phyloP scores from a whole-genome alignment of 2,888 invertebrate genomes.

The Antheraea assamensis region DNA sequence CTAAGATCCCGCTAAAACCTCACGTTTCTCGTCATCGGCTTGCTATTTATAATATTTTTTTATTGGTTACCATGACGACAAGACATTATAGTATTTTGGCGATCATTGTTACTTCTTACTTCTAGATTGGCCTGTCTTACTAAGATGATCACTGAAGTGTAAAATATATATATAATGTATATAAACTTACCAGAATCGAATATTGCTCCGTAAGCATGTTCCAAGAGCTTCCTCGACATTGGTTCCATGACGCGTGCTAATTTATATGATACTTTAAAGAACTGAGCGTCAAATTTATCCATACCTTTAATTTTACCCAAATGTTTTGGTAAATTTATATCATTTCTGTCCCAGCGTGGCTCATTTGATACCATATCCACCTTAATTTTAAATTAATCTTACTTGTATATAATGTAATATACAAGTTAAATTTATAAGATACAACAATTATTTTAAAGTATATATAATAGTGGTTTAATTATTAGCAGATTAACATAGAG shows the following conservation, averaged over 20 bases:
- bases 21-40: no score
- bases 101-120: neutral
- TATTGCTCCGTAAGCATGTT: slow-evolving; percentile 86
- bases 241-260: slow-evolving; percentile 86
- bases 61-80: neutral
- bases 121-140: neutral
- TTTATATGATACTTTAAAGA: slow-evolving; percentile 85
- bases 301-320: slow-evolving; percentile 84
- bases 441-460: neutral
- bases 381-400: slow-evolving; percentile 39
- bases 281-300: slow-evolving; percentile 86
- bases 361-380: slow-evolving; percentile 89
- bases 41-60: neutral
- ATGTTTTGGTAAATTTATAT: slow-evolving; percentile 85
- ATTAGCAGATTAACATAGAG: neutral
- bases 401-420: no score
- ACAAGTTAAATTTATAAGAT: neutral
- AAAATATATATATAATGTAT: neutral
- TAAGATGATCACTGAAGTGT: neutral
- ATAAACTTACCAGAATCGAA: slow-evolving; percentile 81
- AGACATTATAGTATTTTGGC: neutral
- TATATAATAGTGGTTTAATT: neutral
- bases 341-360: slow-evolving; percentile 84
- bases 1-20: no score
- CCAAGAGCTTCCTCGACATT: slow-evolving; percentile 86